Percentiles rank a stretch among this genome's conserved stretches.
phyloP scores from a whole-genome alignment of 1,140 invertebrate species.

The Kradibia gibbosae region DNA sequence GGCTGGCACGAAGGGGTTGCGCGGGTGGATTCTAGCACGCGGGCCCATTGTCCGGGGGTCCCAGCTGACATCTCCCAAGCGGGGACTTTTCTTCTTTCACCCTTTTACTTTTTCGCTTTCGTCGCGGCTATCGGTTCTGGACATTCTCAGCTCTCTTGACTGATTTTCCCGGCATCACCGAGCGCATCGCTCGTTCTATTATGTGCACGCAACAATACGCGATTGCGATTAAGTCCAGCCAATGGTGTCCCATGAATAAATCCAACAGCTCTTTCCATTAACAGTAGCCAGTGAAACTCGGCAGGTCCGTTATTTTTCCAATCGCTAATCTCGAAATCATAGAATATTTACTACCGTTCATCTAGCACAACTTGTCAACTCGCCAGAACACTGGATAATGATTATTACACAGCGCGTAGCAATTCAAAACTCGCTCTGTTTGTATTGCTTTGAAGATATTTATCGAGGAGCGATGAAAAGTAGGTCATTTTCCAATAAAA shows the following conservation, averaged over 20 bases:
- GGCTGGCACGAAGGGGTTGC: slow-evolving; percentile 14
- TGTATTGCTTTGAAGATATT: too few relatives aligned
- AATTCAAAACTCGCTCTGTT: too few relatives aligned
- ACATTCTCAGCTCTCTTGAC: neutral
- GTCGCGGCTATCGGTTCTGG: neutral
- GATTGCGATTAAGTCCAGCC: neutral
- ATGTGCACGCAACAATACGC: neutral
- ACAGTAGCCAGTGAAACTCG: too few relatives aligned
- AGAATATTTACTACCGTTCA: too few relatives aligned
- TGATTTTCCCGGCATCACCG: neutral
- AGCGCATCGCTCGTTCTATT: neutral
- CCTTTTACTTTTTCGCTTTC: slow-evolving; percentile 1
- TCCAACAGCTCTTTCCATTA: neutral
- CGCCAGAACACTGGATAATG: too few relatives aligned
- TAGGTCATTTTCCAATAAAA: too few relatives aligned
- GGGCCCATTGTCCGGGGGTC: neutral
- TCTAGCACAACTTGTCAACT: too few relatives aligned
- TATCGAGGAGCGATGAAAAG: too few relatives aligned
- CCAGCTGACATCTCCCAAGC: neutral
- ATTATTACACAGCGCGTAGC: too few relatives aligned
- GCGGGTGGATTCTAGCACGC: neutral
- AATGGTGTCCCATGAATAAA: neutral
- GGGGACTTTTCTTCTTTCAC: neutral
- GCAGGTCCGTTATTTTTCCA: too few relatives aligned
- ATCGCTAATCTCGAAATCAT: too few relatives aligned